phyloP scores from a whole-genome alignment of 2,113 vertebrate genomes.

The Donacobius atricapilla region DNA sequence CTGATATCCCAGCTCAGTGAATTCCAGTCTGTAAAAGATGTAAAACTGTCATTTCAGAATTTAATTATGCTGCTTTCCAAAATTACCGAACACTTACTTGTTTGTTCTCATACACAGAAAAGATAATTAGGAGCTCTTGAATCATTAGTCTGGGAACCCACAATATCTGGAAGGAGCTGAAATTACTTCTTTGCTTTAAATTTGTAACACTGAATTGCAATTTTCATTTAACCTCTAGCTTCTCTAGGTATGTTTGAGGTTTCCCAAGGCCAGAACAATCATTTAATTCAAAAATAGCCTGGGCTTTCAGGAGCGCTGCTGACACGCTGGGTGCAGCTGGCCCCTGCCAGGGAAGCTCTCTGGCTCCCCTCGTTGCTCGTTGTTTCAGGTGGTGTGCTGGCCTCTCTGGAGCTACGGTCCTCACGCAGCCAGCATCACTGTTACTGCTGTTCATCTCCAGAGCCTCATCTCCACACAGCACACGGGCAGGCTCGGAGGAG shows the following conservation, averaged over 20 bases:
- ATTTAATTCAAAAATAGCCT: not conserved
- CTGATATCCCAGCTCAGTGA: not conserved
- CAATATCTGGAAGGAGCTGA: not conserved
- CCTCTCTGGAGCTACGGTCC: not conserved
- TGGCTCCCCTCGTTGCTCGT: not conserved
- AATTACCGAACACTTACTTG: constrained; percentile 26
- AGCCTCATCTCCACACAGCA: not conserved
- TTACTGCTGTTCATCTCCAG: not conserved
- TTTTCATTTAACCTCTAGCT: not conserved
- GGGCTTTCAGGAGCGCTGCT: not conserved
- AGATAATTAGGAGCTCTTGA: constrained; percentile 42
- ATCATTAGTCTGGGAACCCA: constrained; percentile 17
- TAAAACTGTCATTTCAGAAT: constrained; percentile 19
- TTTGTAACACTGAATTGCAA: not conserved
- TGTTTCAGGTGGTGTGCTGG: not conserved
- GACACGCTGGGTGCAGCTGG: not conserved
- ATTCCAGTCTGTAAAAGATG: not conserved
- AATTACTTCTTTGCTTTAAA: not conserved
- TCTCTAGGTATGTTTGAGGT: not conserved
- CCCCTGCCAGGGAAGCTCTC: not conserved
- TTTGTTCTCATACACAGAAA: constrained; percentile 28
- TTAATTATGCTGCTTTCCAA: constrained; percentile 38
- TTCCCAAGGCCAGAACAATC: not conserved
- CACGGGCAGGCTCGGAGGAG: not conserved
- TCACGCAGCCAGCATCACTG: not conserved